phyloP scores from a whole-genome alignment of 2,113 vertebrate genomes.

The Potamarius usumacintae region DNA sequence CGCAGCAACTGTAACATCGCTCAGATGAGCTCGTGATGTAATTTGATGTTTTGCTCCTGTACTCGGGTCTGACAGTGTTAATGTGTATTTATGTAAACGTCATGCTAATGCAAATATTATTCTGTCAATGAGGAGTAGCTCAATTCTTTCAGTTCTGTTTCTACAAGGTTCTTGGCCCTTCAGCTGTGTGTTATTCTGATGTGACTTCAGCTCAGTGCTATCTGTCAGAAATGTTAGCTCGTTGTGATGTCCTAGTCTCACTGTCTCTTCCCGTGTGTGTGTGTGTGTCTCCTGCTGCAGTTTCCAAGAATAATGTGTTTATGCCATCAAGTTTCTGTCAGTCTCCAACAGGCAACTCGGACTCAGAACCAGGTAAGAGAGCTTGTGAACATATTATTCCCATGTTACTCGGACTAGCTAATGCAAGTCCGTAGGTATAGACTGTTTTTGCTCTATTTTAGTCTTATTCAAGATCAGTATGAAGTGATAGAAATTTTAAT shows the following conservation, averaged over 20 bases:
- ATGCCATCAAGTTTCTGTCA: constrained; percentile 95
- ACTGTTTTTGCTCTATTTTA: background rate
- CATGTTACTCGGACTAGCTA: background rate
- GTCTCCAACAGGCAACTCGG: constrained; percentile 88
- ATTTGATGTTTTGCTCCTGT: background rate
- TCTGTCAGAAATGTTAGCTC: constrained; percentile 28
- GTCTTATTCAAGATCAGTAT: background rate
- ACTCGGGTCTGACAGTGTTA: background rate
- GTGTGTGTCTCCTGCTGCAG: constrained; percentile 68
- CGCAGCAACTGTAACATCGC: background rate
- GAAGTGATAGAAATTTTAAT: background rate
- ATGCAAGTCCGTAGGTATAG: background rate
- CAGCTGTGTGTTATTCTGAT: constrained; percentile 24
- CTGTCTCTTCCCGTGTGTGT: constrained; percentile 50
- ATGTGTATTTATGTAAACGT: background rate
- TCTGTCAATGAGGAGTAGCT: background rate
- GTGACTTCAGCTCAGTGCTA: background rate
- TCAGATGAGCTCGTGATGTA: background rate
- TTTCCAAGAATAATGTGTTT: constrained; percentile 95
- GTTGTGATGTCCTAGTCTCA: constrained; percentile 57
- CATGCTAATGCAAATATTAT: background rate
- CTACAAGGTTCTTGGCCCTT: background rate
- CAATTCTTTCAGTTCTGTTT: background rate
- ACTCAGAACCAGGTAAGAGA: constrained; percentile 89
- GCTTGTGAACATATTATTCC: background rate